Percentiles rank a stretch among this genome's conserved stretches.
phyloP scores from a whole-genome alignment of 2,888 invertebrate species.

The Drosophila tripunctata region DNA sequence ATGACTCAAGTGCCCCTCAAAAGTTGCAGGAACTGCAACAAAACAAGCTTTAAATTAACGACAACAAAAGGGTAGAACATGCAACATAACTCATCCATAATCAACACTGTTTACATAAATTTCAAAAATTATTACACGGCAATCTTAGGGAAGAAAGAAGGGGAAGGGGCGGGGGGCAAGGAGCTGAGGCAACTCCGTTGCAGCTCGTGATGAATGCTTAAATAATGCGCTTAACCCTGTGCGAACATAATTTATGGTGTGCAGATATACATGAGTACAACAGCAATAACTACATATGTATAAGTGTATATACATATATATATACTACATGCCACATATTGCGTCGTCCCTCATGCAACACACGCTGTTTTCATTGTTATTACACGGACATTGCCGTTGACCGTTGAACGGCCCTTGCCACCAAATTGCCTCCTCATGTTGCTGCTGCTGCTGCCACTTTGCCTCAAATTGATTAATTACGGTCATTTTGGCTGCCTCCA shows the following conservation, averaged over 20 bases:
- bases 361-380: slow-evolving; percentile 78
- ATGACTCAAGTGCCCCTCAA: slow-evolving; percentile 62
- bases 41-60: slow-evolving; percentile 74
- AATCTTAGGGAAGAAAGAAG: slow-evolving; percentile 32
- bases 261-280: slow-evolving; percentile 72
- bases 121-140: slow-evolving; percentile 76
- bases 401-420: slow-evolving; percentile 44
- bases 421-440: slow-evolving; percentile 11
- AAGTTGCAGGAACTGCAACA: slow-evolving; percentile 33
- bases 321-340: slow-evolving; percentile 6
- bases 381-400: slow-evolving; percentile 74
- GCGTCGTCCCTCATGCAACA: slow-evolving; percentile 39
- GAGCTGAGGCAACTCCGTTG: slow-evolving; percentile 16
- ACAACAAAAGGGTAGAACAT: slow-evolving; percentile 70
- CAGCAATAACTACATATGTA: slow-evolving; percentile 27
- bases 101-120: slow-evolving; percentile 80
- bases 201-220: slow-evolving; percentile 77
- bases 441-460: slow-evolving; percentile 72
- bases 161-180: no score
- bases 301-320: slow-evolving; percentile 18
- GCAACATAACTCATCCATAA: slow-evolving; percentile 78
- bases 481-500: slow-evolving; percentile 59
- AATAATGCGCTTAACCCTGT: slow-evolving; percentile 82
- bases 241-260: slow-evolving; percentile 83
- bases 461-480: slow-evolving; percentile 79